Evolutionary conservation across 64 coral and sea anemone genomes (phyloP).

Genomic region (Cladopsammia gracilis): DNA sequence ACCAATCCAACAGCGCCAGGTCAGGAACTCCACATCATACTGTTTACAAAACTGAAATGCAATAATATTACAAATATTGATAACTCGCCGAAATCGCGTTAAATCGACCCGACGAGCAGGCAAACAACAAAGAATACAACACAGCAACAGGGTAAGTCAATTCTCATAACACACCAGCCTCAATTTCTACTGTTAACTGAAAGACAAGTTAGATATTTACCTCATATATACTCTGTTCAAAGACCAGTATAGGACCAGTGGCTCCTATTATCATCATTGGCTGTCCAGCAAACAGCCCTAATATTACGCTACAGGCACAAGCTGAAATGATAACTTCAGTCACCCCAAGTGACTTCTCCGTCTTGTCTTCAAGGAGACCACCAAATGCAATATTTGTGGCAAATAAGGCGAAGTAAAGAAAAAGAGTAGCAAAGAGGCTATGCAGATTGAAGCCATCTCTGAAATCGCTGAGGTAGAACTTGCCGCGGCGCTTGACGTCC

Average conservation of each 20-base stretch:
- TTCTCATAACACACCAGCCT: no score
- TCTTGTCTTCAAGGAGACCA: constrained; percentile 76
- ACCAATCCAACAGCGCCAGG: constrained; percentile 89
- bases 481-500: constrained; percentile 77
- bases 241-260: constrained; percentile 88
- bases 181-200: neutral
- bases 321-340: constrained; percentile 83
- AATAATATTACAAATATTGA: neutral
- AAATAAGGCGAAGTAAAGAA: constrained; percentile 88
- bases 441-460: constrained; percentile 81
- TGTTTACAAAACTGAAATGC: constrained; percentile 81
- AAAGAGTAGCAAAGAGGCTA: constrained; percentile 74
- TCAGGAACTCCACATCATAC: constrained; percentile 76
- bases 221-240: constrained; percentile 89
- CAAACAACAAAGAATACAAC: no score
- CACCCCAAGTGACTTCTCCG: constrained; percentile 66
- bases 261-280: constrained; percentile 88
- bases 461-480: constrained; percentile 88
- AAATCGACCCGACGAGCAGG: no score
- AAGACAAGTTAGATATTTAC: constrained; percentile 50
- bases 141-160: no score
- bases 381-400: constrained; percentile 88
- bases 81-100: no score
- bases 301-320: constrained; percentile 68
- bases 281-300: constrained; percentile 85